phyloP scores from a whole-genome alignment of 2,797 vertebrate species.

The Esox masquinongy region DNA sequence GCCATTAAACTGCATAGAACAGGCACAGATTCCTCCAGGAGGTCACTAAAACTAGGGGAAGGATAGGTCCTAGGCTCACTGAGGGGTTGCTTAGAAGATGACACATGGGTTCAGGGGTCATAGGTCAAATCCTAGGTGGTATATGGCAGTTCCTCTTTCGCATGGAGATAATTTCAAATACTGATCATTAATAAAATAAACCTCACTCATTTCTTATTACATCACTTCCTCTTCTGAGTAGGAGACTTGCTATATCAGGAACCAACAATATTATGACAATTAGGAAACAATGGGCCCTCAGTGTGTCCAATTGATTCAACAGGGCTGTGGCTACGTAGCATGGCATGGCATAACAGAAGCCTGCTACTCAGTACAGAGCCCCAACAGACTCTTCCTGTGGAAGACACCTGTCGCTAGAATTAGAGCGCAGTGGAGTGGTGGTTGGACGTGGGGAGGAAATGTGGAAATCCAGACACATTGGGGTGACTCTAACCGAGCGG shows the following conservation, averaged over 20 bases:
- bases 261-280: neutral
- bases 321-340: neutral
- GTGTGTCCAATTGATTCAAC: neutral
- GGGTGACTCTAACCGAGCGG: conserved; percentile 34
- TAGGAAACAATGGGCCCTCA: neutral
- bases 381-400: neutral
- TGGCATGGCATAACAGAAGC: neutral
- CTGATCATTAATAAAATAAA: neutral
- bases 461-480: conserved; percentile 39
- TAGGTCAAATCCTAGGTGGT: conserved; percentile 9
- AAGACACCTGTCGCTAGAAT: conserved; percentile 49
- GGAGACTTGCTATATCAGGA: neutral
- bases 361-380: neutral
- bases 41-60: neutral
- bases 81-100: neutral
- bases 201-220: neutral
- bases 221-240: neutral
- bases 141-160: neutral
- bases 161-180: neutral
- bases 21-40: conserved; percentile 2
- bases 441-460: conserved; percentile 33
- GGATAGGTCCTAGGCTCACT: neutral
- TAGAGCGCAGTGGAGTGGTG: conserved; percentile 39
- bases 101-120: neutral
- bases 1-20: conserved; percentile 34